Percentiles rank a stretch among this genome's conserved stretches.
phyloP scores from a whole-genome alignment of 2,113 vertebrate genomes.

The Cochlearius cochlearius region DNA sequence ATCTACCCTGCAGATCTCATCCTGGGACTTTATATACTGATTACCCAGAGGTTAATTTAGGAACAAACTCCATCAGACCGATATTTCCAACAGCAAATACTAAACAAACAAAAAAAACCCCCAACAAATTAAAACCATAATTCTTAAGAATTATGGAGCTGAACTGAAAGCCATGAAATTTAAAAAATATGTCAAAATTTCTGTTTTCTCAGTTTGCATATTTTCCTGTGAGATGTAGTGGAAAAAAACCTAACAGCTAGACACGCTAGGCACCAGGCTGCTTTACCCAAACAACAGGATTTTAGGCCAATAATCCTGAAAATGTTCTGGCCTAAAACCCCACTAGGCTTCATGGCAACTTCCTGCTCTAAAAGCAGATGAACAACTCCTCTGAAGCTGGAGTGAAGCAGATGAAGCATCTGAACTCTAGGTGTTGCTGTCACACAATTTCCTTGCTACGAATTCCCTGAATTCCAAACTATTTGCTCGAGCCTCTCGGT shows the following conservation, averaged over 20 bases:
- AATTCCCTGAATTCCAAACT: not conserved
- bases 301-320: not conserved
- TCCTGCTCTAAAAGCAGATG: not conserved
- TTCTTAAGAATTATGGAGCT: not conserved
- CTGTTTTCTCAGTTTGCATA: not conserved
- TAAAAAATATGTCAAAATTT: not conserved
- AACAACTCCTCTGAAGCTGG: not conserved
- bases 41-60: not conserved
- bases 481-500: not conserved
- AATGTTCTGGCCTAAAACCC: not conserved
- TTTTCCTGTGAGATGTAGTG: not conserved
- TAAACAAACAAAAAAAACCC: not conserved
- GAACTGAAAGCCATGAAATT: not conserved
- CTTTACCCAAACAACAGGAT: not conserved
- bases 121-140: not conserved
- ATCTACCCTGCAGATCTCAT: not conserved
- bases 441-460: not conserved
- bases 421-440: slow-evolving; percentile 5
- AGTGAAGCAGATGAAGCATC: not conserved
- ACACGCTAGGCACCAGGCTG: not conserved
- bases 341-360: not conserved
- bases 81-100: not conserved
- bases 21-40: not conserved
- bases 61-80: not conserved
- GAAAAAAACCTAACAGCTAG: not conserved